phyloP scores from a whole-genome alignment of 2,797 vertebrate species.

The Bradypus variegatus region DNA sequence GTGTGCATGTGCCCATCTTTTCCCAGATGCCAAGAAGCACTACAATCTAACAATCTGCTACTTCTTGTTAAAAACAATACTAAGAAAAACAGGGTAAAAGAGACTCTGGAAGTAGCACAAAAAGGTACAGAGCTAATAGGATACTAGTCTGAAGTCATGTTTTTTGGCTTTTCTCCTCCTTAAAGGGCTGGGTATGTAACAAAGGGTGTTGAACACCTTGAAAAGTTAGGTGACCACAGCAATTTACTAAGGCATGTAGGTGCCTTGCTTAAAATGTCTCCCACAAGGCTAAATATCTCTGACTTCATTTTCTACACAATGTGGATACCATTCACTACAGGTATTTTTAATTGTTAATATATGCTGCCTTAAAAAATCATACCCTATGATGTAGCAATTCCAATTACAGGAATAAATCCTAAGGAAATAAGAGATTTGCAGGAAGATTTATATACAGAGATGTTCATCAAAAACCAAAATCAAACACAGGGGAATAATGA shows the following conservation, averaged over 20 bases:
- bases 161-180: constrained; percentile 1
- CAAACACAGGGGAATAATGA: constrained; percentile 28
- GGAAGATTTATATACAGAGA: constrained; percentile 23
- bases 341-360: constrained; percentile 41
- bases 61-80: constrained; percentile 42
- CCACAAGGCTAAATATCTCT: constrained; percentile 1
- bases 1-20: background rate
- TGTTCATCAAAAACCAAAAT: constrained; percentile 26
- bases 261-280: background rate
- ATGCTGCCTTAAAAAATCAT: constrained; percentile 28
- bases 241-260: background rate
- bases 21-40: constrained; percentile 22
- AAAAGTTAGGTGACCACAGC: constrained; percentile 23
- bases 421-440: constrained; percentile 27
- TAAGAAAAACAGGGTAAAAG: constrained; percentile 7
- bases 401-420: constrained; percentile 36
- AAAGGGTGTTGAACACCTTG: background rate
- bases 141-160: background rate
- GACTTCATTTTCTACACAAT: background rate
- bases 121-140: background rate
- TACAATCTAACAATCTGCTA: background rate
- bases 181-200: background rate
- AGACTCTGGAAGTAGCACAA: background rate
- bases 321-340: background rate
- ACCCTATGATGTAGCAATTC: constrained; percentile 27